Evolutionary conservation across 2,888 invertebrate genomes (phyloP).

Genomic region (Holacanthella duospinosa): DNA sequence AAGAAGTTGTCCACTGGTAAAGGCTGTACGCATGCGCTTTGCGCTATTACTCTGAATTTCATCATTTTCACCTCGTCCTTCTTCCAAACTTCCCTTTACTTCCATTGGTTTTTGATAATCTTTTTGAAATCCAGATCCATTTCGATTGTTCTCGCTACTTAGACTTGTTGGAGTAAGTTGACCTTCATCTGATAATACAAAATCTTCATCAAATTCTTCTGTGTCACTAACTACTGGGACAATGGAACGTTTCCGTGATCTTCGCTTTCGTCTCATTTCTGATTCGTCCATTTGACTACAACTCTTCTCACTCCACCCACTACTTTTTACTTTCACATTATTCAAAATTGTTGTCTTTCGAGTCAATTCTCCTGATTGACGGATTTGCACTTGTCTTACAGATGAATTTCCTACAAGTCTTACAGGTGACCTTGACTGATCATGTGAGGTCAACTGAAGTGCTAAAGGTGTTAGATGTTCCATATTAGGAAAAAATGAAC

Average conservation of each 20-base stretch:
- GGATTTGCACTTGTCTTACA: neutral
- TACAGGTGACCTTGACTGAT: neutral
- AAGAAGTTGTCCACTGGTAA: slow-evolving; percentile 77
- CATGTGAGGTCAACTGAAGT: neutral
- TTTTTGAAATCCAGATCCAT: neutral
- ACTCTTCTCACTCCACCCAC: neutral
- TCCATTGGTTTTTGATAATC: neutral
- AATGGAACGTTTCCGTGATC: neutral
- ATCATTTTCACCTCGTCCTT: neutral
- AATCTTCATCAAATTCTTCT: neutral
- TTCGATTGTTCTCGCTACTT: neutral
- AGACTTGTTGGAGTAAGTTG: neutral
- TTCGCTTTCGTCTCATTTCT: neutral
- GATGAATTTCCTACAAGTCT: neutral
- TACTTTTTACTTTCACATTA: neutral
- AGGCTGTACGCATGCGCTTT: slow-evolving; percentile 83
- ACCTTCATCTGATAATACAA: neutral
- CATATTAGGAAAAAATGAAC: neutral
- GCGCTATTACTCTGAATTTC: neutral
- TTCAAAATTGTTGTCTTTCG: no score
- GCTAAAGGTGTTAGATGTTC: neutral
- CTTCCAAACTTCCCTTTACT: no score
- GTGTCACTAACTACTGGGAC: neutral
- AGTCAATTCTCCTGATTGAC: neutral
- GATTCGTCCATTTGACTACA: neutral